Evolutionary conservation across 2,888 invertebrate species (phyloP), one percentile per base, ranked within the genome.

Genomic region (Scaptomyza cyrtandrae): DNA sequence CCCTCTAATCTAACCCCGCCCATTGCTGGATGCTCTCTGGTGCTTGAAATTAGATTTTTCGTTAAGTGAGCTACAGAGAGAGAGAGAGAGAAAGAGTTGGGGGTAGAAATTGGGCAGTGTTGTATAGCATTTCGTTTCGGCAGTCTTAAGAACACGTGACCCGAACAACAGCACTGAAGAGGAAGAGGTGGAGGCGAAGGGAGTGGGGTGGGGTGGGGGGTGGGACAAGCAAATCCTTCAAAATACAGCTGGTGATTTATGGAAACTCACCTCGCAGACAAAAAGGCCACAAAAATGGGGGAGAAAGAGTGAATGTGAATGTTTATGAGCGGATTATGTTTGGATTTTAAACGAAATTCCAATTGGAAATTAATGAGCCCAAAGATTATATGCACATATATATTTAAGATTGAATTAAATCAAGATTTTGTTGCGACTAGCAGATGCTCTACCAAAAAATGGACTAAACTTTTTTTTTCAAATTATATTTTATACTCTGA

Each of bases 251-350:
- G 53, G 64, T 74, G 73, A 73, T 73, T 73, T 73, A 74, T 65
- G 64, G 58, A 55, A 58, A 58, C 7, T 24, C 45, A 45, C 45
- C 45, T 52, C 39, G 13, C 4, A 7, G 16, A 4, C 0, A 0
- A 46, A 33, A 33, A 29, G 29, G 24, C 2, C 24, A 7, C 7
- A n/a, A 10, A 50, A 43, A 19, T 19, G 52, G 53, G 54, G 29
- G 6, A 14, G 2, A 7, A 7, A 5, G 6, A 16, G 14, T 1
- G 66, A 59, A 80, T 90, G 14, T 1, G 66, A 59, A 80, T 90
- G 88, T 89, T 90, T 90, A 90, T 81, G 90, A 86, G 89, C 80
- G 89, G 89, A 90, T 89, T 90, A 89, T 63, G 71, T 78, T 78
- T 73, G 83, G 68, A 75, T 82, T 70, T 70, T 1, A 33, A 58